These are phyloP conservation scores for Malurus melanocephalus DNA, from an alignment of 2,113 vertebrate genomes.

Conservation along the genomic window DNA sequence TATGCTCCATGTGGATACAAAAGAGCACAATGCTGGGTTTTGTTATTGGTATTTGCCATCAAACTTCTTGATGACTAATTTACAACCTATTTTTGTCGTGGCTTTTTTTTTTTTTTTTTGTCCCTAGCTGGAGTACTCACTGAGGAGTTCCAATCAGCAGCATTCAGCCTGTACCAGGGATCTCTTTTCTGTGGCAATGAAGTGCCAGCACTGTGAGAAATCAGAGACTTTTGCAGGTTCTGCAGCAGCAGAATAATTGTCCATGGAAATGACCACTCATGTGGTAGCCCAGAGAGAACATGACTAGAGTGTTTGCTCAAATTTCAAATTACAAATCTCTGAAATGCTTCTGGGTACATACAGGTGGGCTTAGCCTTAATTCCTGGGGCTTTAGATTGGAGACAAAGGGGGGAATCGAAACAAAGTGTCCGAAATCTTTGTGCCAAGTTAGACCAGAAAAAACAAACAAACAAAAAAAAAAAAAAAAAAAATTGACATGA, in stretches of 20 bases:
- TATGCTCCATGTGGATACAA: background rate
- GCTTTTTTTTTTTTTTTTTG: background rate
- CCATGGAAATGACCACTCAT: background rate
- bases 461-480: too few relatives aligned
- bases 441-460: background rate
- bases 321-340: background rate
- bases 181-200: background rate
- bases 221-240: background rate
- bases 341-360: background rate
- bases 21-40: background rate
- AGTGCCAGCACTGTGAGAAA: background rate
- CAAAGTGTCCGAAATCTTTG: background rate
- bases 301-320: background rate
- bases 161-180: background rate
- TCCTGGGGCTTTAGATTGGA: background rate
- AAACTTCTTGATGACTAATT: constrained; percentile 15
- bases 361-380: background rate
- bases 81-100: background rate
- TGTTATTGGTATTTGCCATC: background rate
- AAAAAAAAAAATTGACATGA: background rate
- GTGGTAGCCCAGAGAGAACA: background rate
- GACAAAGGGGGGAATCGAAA: background rate
- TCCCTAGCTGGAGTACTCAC: background rate
- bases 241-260: background rate
- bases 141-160: constrained; percentile 6